Percentiles rank a stretch among this genome's conserved stretches.
Evolutionary conservation across 2,888 invertebrate genomes (phyloP).

Genomic region (Lucinisca nassula): DNA sequence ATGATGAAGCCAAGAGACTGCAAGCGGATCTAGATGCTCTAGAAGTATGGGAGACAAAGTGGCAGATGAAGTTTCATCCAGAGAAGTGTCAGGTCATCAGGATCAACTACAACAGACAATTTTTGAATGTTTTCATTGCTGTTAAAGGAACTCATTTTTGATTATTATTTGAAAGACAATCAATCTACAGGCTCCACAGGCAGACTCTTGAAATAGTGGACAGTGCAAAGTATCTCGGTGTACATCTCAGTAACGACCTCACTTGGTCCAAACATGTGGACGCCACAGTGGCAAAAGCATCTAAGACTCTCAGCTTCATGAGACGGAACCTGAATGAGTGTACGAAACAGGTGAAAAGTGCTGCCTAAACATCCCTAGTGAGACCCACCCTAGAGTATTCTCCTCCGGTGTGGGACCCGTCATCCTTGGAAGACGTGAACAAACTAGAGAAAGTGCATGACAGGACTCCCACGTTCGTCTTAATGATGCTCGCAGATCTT

Average conservation of each 20-base stretch:
- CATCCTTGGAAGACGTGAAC: background rate
- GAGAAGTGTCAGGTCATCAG: too few relatives aligned
- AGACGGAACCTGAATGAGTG: background rate
- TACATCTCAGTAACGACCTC: too few relatives aligned
- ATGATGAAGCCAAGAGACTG: background rate
- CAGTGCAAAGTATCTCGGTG: too few relatives aligned
- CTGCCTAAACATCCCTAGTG: background rate
- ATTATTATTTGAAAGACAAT: too few relatives aligned
- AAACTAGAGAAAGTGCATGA: conserved; percentile 12
- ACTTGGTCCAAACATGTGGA: background rate
- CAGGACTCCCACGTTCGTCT: background rate
- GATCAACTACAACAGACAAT: too few relatives aligned
- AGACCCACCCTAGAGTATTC: background rate
- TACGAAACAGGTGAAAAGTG: background rate
- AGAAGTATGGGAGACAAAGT: background rate
- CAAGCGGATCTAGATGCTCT: background rate
- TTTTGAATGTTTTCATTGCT: too few relatives aligned
- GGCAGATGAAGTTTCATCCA: too few relatives aligned
- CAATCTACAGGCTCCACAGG: too few relatives aligned
- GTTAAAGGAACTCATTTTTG: too few relatives aligned
- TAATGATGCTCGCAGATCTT: background rate
- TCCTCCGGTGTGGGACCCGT: background rate
- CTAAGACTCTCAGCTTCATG: background rate
- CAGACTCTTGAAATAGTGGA: too few relatives aligned
- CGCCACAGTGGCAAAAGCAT: background rate